Percentiles rank a stretch among this genome's conserved stretches.
Evolutionary conservation across 30 jellyfish, hydroid and myxozoan species (phyloP).

Genomic region (Sanderia malayensis): DNA sequence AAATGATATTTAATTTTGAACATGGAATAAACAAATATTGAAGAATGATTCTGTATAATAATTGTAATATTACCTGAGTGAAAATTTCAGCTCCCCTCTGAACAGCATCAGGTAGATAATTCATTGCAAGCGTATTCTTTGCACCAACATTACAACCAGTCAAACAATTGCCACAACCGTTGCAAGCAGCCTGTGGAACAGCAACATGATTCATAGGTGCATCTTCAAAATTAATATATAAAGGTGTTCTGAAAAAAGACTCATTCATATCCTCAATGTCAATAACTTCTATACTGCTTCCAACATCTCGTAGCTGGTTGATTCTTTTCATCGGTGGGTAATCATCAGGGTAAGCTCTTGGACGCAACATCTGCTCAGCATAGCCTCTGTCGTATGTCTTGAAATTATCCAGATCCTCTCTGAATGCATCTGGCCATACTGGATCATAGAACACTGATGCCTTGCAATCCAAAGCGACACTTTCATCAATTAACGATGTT

Average conservation of each 20-base stretch:
- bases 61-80: conserved; percentile 78
- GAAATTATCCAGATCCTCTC: conserved; percentile 90
- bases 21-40: too few species aligned
- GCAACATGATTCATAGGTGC: conserved; percentile 95
- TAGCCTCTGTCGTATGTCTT: conserved; percentile 78
- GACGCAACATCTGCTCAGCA: conserved; percentile 94
- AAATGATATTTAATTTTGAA: too few species aligned
- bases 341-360: conserved; percentile 97
- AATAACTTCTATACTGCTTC: conserved; percentile 56
- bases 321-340: conserved; percentile 88
- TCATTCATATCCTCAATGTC: conserved; percentile 93
- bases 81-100: conserved; percentile 93
- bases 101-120: conserved; percentile 94
- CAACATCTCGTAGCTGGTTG: conserved; percentile 76
- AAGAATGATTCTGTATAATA: too few species aligned
- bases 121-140: conserved; percentile 88
- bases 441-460: conserved; percentile 96
- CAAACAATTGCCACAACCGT: conserved; percentile 98
- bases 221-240: conserved; percentile 80
- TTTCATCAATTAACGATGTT: conserved; percentile 90
- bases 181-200: conserved; percentile 94
- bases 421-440: conserved; percentile 94
- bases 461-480: conserved; percentile 93
- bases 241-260: conserved; percentile 90
- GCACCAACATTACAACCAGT: conserved; percentile 99